Percentiles rank a stretch among this genome's conserved stretches.
These are phyloP conservation scores for Ips typographus DNA, from an alignment of 1,140 invertebrate species.

Conservation along the genomic window DNA sequence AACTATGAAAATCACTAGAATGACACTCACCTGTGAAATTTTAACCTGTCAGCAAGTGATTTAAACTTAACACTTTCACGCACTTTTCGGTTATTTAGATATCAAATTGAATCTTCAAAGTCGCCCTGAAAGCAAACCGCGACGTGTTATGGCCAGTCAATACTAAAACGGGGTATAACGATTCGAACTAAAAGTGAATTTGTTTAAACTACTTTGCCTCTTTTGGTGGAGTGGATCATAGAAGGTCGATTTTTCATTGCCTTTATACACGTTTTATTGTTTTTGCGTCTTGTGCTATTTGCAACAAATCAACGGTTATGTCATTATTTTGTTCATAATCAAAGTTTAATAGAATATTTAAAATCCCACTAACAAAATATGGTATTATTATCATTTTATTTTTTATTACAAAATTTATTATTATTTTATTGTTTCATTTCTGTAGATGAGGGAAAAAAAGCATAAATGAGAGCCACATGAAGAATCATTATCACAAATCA, in stretches of 20 bases:
- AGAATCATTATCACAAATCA: no score
- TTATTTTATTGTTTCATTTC: no score
- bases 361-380: no score
- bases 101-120: neutral
- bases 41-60: no score
- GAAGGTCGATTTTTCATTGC: conserved; percentile 24
- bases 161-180: conserved; percentile 17
- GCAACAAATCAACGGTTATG: no score
- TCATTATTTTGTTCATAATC: no score
- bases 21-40: neutral
- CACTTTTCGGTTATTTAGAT: neutral
- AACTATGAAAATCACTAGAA: conserved; percentile 4
- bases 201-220: conserved; percentile 24
- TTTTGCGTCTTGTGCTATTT: neutral
- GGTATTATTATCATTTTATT: no score
- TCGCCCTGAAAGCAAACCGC: neutral
- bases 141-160: conserved; percentile 7
- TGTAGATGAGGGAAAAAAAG: no score
- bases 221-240: conserved; percentile 18
- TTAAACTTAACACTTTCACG: neutral
- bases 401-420: no score
- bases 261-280: conserved; percentile 14
- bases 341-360: no score
- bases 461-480: no score
- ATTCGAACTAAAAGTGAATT: conserved; percentile 20